Conservation (phyloP, 1,140 invertebrate species). For the Pogonomyrmex barbatus region DNA sequence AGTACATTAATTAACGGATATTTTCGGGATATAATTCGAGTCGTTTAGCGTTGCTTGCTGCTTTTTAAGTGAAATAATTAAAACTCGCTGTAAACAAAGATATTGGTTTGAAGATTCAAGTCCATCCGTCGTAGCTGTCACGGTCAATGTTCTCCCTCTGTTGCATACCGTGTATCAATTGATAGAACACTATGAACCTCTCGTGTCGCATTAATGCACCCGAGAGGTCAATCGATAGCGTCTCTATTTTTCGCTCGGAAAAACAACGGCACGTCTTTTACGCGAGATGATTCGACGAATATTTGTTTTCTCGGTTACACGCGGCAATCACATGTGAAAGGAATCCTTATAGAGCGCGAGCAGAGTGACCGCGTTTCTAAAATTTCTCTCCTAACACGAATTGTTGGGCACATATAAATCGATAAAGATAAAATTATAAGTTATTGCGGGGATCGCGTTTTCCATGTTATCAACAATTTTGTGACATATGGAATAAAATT, state of each 20-base stretch:
- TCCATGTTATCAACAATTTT: neutral
- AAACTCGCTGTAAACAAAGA: neutral
- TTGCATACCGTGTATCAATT: constrained; percentile 24
- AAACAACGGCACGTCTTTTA: constrained; percentile 39
- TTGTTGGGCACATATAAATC: neutral
- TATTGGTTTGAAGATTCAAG: neutral
- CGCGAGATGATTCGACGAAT: constrained; percentile 34
- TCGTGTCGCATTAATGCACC: constrained; percentile 11
- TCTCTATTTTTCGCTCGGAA: constrained; percentile 44
- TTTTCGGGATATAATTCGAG: neutral
- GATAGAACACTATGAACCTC: constrained; percentile 27
- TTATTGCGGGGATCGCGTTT: neutral
- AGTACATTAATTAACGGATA: neutral
- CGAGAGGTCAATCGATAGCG: constrained; percentile 58
- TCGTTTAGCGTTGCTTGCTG: neutral
- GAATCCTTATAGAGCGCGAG: constrained; percentile 4
- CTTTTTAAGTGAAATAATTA: neutral
- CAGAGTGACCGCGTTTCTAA: neutral
- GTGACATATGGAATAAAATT: neutral
- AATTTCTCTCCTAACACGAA: neutral
- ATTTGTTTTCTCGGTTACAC: constrained; percentile 34
- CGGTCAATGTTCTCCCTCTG: constrained; percentile 50
- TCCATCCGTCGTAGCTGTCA: constrained; percentile 14
- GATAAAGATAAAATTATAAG: neutral
- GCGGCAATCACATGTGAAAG: constrained; percentile 13